These are phyloP conservation scores for Pristiophorus japonicus DNA, from an alignment of 2,113 vertebrate genomes.

Conservation along the genomic window DNA sequence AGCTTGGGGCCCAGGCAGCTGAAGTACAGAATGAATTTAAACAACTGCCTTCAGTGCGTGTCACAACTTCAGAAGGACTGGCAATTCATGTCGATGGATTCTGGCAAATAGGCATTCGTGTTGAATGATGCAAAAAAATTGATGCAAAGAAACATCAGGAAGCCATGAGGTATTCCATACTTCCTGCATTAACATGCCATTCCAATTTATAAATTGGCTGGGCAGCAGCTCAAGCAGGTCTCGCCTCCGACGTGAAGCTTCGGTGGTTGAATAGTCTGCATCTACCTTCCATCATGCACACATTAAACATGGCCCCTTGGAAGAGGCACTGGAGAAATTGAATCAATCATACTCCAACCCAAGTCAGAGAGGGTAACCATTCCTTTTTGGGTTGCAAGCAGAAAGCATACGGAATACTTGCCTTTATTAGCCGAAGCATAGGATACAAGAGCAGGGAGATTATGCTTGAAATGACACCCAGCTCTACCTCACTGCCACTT, in stretches of 20 bases:
- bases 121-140: not conserved
- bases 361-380: not conserved
- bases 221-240: not conserved
- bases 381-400: not conserved
- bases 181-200: not conserved
- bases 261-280: not conserved
- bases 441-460: too few relatives aligned
- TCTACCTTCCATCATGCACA: not conserved
- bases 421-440: too few relatives aligned
- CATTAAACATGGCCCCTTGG: not conserved
- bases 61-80: not conserved
- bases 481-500: too few relatives aligned
- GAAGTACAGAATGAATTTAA: not conserved
- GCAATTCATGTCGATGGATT: not conserved
- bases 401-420: too few relatives aligned
- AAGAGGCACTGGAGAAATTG: not conserved
- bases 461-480: too few relatives aligned
- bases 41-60: not conserved
- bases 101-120: not conserved
- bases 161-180: not conserved
- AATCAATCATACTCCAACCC: too few relatives aligned
- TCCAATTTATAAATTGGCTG: not conserved
- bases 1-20: not conserved
- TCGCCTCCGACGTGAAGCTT: not conserved
- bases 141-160: not conserved